phyloP scores from a whole-genome alignment of 64 coral and sea anemone species.

The Cladopsammia gracilis region DNA sequence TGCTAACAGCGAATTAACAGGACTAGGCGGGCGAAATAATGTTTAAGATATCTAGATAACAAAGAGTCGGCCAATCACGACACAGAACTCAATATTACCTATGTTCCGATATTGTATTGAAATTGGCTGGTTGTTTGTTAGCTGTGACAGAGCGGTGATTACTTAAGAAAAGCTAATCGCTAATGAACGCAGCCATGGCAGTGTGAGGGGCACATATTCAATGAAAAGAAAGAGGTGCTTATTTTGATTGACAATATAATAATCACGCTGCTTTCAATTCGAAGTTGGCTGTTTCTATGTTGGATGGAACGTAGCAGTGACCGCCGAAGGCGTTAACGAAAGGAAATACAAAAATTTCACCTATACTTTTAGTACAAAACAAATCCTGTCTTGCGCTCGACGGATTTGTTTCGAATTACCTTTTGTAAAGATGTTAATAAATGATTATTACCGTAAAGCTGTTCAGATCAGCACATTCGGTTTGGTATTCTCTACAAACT shows the following conservation, averaged over 20 bases:
- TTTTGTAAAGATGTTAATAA: background rate
- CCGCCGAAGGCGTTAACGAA: background rate
- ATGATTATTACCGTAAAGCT: background rate
- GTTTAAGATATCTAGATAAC: slow-evolving; percentile 94
- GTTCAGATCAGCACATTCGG: too few relatives aligned
- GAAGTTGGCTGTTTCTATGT: slow-evolving; percentile 48
- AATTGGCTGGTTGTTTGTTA: slow-evolving; percentile 91
- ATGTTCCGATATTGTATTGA: slow-evolving; percentile 94
- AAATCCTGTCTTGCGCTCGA: background rate
- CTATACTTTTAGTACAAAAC: background rate
- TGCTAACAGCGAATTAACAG: slow-evolving; percentile 89
- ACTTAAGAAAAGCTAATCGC: slow-evolving; percentile 74
- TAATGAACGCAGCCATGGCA: slow-evolving; percentile 63
- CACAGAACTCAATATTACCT: slow-evolving; percentile 63
- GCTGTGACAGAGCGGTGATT: slow-evolving; percentile 79
- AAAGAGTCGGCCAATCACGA: slow-evolving; percentile 69
- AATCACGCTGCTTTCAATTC: slow-evolving; percentile 28
- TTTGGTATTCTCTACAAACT: slow-evolving; percentile 1
- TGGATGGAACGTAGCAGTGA: slow-evolving; percentile 1
- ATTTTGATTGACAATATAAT: slow-evolving; percentile 81
- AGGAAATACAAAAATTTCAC: background rate
- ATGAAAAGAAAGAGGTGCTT: slow-evolving; percentile 71
- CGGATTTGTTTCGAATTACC: background rate
- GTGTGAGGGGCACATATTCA: slow-evolving; percentile 35
- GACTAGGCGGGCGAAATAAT: slow-evolving; percentile 78